A percentile compares a stretch with the other conserved stretches of the same genome.
These are phyloP conservation scores for Plectrocnemia conspersa DNA, from an alignment of 1,140 invertebrate genomes.

Conservation along the genomic window DNA sequence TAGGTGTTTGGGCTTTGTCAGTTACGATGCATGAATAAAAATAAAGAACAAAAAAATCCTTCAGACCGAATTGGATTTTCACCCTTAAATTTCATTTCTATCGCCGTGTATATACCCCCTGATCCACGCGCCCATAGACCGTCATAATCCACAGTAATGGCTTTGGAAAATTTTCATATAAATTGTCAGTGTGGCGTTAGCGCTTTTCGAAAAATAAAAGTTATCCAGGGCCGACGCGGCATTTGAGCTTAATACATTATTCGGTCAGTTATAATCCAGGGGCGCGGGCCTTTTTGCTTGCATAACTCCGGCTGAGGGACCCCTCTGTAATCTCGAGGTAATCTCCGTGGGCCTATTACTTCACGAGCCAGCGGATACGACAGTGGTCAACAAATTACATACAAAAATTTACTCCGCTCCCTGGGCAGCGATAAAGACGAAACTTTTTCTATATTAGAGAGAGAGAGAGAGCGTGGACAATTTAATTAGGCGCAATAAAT, in stretches of 20 bases:
- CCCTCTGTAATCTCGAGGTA: constrained; percentile 7
- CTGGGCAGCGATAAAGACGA: background rate
- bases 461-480: background rate
- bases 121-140: background rate
- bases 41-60: too few relatives aligned
- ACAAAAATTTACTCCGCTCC: background rate
- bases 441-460: background rate
- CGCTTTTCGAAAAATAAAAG: constrained; percentile 18
- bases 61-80: too few relatives aligned
- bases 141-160: background rate
- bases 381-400: background rate
- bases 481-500: constrained; percentile 5
- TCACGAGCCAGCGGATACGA: background rate
- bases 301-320: background rate
- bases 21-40: too few relatives aligned
- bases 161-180: constrained; percentile 12
- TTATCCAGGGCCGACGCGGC: constrained; percentile 9
- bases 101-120: background rate
- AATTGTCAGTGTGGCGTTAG: too few relatives aligned
- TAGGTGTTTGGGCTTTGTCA: too few relatives aligned
- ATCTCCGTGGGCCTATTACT: constrained; percentile 14
- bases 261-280: constrained; percentile 20
- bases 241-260: constrained; percentile 18
- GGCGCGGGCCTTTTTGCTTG: background rate
- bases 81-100: too few relatives aligned